phyloP scores from a whole-genome alignment of 2,797 vertebrate species.

The Argyrosomus regius region DNA sequence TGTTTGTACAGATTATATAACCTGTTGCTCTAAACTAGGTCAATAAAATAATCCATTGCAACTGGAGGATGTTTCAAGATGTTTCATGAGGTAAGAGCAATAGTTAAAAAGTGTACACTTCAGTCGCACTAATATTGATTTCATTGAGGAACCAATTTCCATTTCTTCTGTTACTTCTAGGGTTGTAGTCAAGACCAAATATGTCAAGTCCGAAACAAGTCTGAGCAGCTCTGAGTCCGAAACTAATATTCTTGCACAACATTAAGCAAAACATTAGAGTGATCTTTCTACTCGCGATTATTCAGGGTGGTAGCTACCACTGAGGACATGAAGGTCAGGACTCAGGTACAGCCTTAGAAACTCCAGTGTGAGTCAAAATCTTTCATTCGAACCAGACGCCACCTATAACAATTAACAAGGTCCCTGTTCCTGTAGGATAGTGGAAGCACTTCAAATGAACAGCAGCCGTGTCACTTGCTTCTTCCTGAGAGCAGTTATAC shows the following conservation, averaged over 20 bases:
- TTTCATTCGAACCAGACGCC: background rate
- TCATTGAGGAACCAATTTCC: background rate
- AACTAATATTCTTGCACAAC: background rate
- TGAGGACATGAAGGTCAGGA: constrained; percentile 9
- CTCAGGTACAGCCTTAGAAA: background rate
- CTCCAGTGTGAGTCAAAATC: background rate
- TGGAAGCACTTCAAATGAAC: constrained; percentile 34
- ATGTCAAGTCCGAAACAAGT: background rate
- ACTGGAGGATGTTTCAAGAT: background rate
- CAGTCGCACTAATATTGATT: background rate
- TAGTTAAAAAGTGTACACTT: background rate
- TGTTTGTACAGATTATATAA: background rate
- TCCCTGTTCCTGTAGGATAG: constrained; percentile 11
- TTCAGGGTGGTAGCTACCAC: background rate
- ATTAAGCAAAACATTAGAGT: background rate
- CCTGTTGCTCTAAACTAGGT: background rate
- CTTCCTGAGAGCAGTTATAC: constrained; percentile 53
- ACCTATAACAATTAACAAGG: constrained; percentile 19
- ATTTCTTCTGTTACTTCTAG: background rate
- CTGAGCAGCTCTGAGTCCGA: background rate
- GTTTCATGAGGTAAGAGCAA: background rate
- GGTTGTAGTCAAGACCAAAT: background rate
- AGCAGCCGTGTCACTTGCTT: constrained; percentile 23
- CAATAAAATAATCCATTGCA: background rate
- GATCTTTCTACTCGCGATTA: background rate